Conservation (phyloP, 1,140 invertebrate species). For the Daktulosphaira vitifoliae region DNA sequence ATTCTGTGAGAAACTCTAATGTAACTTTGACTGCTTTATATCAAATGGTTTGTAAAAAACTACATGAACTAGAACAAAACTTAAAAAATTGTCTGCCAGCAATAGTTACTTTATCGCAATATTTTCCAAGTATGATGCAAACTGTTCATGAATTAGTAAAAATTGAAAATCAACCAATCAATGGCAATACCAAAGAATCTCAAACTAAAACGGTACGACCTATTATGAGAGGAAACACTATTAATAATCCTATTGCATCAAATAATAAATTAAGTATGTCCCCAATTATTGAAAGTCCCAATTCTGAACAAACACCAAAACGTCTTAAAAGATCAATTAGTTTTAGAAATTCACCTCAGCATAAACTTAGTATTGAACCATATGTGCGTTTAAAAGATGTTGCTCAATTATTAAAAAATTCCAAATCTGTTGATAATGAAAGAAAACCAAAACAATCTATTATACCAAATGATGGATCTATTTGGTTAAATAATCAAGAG, state of each 20-base stretch:
- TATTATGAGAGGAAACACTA: too few species aligned
- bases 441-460: background rate
- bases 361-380: constrained; percentile 2
- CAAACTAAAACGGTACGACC: background rate
- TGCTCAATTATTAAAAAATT: background rate
- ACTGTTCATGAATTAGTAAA: background rate
- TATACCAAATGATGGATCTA: background rate
- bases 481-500: background rate
- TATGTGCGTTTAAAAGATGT: constrained; percentile 26
- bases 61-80: background rate
- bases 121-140: background rate
- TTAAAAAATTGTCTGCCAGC: background rate
- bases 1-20: background rate
- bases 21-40: background rate
- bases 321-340: background rate
- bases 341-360: background rate
- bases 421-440: background rate
- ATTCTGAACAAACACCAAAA: constrained; percentile 5
- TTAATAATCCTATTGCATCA: background rate
- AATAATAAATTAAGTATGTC: background rate
- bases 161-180: background rate
- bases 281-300: constrained; percentile 1
- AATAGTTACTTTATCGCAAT: constrained; percentile 12
- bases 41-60: background rate
- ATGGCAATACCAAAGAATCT: background rate